A percentile compares a stretch with the other conserved stretches of the same genome.
Evolutionary conservation across 2,888 invertebrate species (phyloP).

Genomic region (Philopedon plagiatum): DNA sequence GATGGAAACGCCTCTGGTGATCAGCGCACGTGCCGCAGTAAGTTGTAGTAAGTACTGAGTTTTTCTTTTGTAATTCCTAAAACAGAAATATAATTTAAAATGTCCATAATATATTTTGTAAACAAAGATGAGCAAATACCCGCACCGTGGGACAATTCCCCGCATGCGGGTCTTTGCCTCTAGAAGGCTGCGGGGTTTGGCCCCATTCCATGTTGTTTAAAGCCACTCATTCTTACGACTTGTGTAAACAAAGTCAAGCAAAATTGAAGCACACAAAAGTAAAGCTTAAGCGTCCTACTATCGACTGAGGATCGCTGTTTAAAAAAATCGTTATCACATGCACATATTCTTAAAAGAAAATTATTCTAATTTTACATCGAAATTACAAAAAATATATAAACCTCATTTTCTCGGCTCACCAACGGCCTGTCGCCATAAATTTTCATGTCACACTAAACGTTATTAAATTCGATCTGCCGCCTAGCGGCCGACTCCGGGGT

Average conservation of each 20-base stretch:
- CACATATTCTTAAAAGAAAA: constrained; percentile 8
- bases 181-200: constrained; percentile 20
- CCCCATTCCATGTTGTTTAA: constrained; percentile 2
- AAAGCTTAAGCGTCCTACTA: not conserved
- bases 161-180: constrained; percentile 15
- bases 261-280: not conserved
- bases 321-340: constrained; percentile 10
- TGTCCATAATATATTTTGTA: no score
- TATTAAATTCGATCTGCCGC: not conserved
- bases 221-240: not conserved
- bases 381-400: constrained; percentile 22
- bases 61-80: no score
- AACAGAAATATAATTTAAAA: no score
- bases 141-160: not conserved
- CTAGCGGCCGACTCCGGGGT: not conserved
- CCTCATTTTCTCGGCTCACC: constrained; percentile 31
- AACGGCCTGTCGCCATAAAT: not conserved
- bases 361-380: constrained; percentile 17
- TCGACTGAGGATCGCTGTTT: not conserved
- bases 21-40: no score
- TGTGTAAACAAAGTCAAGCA: not conserved
- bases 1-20: no score
- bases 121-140: no score
- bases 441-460: not conserved
- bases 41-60: no score